Conservation (phyloP, 2,797 vertebrate species). For the Sylvia borin region DNA sequence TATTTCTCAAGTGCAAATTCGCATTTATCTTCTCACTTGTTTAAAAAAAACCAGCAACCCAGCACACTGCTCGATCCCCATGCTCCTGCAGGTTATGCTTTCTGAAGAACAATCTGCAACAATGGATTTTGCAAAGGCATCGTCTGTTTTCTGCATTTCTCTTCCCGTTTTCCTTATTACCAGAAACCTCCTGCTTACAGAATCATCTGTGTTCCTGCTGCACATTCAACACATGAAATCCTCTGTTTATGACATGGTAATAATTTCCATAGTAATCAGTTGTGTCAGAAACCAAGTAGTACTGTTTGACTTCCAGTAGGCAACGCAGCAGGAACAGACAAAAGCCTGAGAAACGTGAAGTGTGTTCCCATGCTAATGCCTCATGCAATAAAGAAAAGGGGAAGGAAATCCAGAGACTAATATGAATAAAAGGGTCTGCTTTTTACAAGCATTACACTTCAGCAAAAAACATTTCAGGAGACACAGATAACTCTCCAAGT, state of each 20-base stretch:
- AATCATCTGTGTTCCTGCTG: constrained; percentile 27
- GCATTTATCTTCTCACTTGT: neutral
- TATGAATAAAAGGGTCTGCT: neutral
- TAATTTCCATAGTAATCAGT: constrained; percentile 74
- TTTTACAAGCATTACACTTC: neutral
- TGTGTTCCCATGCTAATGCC: constrained; percentile 40
- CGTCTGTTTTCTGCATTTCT: neutral
- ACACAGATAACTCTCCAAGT: neutral
- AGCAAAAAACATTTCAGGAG: neutral
- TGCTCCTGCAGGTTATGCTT: neutral
- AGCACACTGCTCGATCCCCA: neutral
- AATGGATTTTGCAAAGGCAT: constrained; percentile 10
- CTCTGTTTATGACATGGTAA: constrained; percentile 70
- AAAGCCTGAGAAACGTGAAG: constrained; percentile 49
- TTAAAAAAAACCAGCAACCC: neutral
- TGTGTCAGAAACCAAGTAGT: constrained; percentile 52
- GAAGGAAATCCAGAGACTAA: constrained; percentile 20
- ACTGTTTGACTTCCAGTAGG: constrained; percentile 49
- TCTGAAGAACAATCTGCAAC: constrained; percentile 19
- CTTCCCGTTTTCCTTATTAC: constrained; percentile 55
- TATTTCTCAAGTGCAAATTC: constrained; percentile 55
- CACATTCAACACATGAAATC: constrained; percentile 54
- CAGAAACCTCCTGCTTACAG: constrained; percentile 55
- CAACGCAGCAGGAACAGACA: constrained; percentile 62
- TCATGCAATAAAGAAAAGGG: constrained; percentile 8